A percentile compares a stretch with the other conserved stretches of the same genome.
phyloP scores from a whole-genome alignment of 2,113 vertebrate species.

The Brienomyrus longianalis region DNA sequence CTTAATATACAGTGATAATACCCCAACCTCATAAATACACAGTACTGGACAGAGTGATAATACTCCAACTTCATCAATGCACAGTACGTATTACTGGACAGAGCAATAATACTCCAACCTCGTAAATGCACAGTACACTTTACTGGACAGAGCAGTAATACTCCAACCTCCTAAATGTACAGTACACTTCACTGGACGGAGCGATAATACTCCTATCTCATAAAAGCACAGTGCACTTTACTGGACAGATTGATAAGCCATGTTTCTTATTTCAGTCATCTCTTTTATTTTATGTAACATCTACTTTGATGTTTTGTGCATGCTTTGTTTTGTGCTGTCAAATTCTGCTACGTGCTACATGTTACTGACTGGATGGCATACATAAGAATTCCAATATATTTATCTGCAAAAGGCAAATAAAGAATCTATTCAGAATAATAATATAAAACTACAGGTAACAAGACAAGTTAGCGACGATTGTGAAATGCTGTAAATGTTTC shows the following conservation, averaged over 20 bases:
- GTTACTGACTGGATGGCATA: background rate
- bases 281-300: too few relatives aligned
- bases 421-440: too few relatives aligned
- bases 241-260: background rate
- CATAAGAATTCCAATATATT: background rate
- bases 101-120: background rate
- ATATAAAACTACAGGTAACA: background rate
- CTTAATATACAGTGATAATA: background rate
- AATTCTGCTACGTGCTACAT: background rate
- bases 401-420: background rate
- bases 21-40: background rate
- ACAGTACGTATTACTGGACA: background rate
- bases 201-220: background rate
- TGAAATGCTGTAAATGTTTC: background rate
- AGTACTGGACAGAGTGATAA: background rate
- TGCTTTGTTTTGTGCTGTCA: background rate
- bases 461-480: background rate
- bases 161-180: background rate
- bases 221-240: background rate
- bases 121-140: background rate
- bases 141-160: background rate
- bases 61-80: background rate
- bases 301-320: too few relatives aligned
- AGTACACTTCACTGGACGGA: background rate
- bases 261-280: too few relatives aligned